Base-by-base conservation (phyloP, 53 echinoderm and acorn worm species). In the Echinometra lucunter region DNA sequence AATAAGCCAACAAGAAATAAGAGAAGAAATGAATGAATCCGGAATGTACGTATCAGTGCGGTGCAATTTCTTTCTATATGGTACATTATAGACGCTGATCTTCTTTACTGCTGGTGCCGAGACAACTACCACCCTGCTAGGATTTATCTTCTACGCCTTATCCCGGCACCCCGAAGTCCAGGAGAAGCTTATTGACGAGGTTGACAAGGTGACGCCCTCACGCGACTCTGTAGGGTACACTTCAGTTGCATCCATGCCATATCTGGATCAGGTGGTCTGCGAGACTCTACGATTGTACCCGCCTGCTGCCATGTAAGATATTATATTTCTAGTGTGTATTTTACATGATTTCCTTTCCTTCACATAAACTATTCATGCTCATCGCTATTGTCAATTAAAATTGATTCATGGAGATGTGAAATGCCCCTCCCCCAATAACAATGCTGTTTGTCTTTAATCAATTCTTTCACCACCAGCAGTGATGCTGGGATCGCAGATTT, bases 41-140 rank as follows among this genome's bases (percentile, higher is more conserved):
- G n/a, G n/a, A n/a, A n/a, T n/a, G n/a, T n/a, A n/a, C n/a, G n/a
- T n/a, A n/a, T n/a, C n/a, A n/a, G n/a, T n/a, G 17, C 4, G 21
- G 18, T 18, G 15, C 66, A 66, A 66, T 66, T 19, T 66, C 25
- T 27, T 11, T 74, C 13, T n/a, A n/a, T n/a, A 12, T 72, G 78
- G 5, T 53, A 32, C 88, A 56, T 32, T 9, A 2, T 40, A 89
- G 98, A 81, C 94, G 32, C 15, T 98, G 12, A 78, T 53, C 4
- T 97, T 98, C 93, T 95, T 97, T 37, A 80, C 97, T 6, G 98
- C 97, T 88, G 98, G 98, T 0, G 95, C 94, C 60, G 98, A 98
- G 88, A 98, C 98, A n/a, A 95, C 96, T 66, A 93, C 67, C 44
- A 97, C 95, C 19, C 88, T 96, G 42, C 91, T 98, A 1, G 89